Base-by-base conservation (phyloP, 2,113 vertebrate genomes). In the Mastomys coucha region DNA sequence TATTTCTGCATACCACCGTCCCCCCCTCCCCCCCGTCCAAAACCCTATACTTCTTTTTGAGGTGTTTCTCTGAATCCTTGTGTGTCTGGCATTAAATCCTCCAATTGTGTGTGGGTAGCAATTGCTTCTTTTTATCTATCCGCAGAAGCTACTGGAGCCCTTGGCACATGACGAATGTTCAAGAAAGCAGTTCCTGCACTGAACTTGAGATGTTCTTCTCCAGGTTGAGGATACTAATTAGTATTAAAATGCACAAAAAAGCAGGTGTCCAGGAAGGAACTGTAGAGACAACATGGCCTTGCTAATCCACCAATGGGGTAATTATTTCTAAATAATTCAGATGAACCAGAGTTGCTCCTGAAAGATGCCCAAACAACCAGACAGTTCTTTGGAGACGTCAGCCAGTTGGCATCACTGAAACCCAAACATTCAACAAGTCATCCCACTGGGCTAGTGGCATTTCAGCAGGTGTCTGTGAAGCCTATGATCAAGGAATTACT, bases 231-330 rank as follows among this genome's bases (percentile, higher is more conserved):
- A 36, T 53, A 84, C 89, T 92, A 95, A 97, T 97, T 97, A 95
- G 86, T 97, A 97, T 97, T 95, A 91, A 97, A 97, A 95, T 89
- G 45, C 22, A 51, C 63, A 28, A 26, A 91, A 95, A 97, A 97
- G 81, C 97, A 98, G 96, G 91, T 97, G 96, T 89, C 72, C 92
- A 89, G 96, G 96, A 96, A 97, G 89, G 94, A 97, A 97, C 91
- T 51, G 82, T 70, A 97, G 92, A 95, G 87, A 93, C 95, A 97
- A 65, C 90, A 91, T 78, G 93, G 76, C 91, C 87, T 97, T 93
- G 91, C 93, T 81, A 91, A 80, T 91, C 42, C 45, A 96, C 91
- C 91, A 92, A 75, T 78, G 67, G 88, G 31, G 67, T 96, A 94
- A 96, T 93, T 87, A 89, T 93, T 97, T 97, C 89, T 95, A 96